Evolutionary conservation across 2,797 vertebrate genomes (phyloP), one percentile per base, ranked within the genome.

Genomic region (Pteronotus mesoamericanus): DNA sequence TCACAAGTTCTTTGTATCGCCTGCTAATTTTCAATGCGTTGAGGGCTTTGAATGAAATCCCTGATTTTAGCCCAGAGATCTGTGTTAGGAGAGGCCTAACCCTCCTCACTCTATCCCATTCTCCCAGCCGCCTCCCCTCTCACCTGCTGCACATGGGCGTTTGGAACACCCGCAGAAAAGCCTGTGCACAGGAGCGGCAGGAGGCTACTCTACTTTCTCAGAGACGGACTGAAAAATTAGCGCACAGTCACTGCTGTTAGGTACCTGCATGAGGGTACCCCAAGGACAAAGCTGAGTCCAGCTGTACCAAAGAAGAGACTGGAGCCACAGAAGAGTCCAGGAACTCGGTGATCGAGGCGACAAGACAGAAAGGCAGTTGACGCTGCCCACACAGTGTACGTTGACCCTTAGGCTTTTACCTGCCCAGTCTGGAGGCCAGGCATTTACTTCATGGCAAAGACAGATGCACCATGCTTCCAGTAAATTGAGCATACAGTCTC

Each of bases 11-110:
- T 71, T 94, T 68, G 34, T 55, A 16, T 55, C 64, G 51, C 42
- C 18, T 61, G 1, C 19, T 64, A 16, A n/a, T 86, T 96, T 80
- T 64, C n/a, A 32, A 4, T 91, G 46, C 83, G 57, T 86, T 75
- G 59, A 78, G 64, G 72, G 42, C 64, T 92, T 84, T 86, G 24
- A 90, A 18, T 84, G 85, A 90, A 93, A 69, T 91, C 46, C 82
- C 34, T 79, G 86, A 44, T 89, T 68, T 22, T 39, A 85, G 69
- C 77, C 34, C 39, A 48, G 32, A 29, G 9, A 9, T 55, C 51
- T 48, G 2, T 72, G 59, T 77, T 57, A 19, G 2, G n/a, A 74
- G 71, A 84, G 44, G 44, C 51, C 48, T 72, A 14, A 55, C 7
- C 42, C 9, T 53, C 7, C 53, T 9, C n/a, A 9, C 10, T 51